Evolutionary conservation across 1,140 invertebrate species (phyloP).

Genomic region (Tribolium madens): DNA sequence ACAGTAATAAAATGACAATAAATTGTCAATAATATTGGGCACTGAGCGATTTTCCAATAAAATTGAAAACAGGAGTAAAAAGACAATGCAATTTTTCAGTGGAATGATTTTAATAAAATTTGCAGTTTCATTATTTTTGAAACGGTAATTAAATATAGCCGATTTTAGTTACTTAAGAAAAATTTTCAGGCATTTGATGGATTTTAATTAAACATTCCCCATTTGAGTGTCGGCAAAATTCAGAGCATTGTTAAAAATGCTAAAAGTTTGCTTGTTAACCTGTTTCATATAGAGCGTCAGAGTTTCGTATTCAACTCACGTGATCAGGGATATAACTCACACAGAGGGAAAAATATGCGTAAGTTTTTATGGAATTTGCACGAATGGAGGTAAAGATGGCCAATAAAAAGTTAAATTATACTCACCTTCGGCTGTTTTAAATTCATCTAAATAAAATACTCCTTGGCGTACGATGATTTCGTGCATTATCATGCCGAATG

Average conservation of each 20-base stretch:
- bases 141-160: no score
- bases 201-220: slow-evolving; percentile 25
- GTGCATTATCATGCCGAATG: slow-evolving; percentile 95
- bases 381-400: neutral
- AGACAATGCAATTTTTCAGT: neutral
- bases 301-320: slow-evolving; percentile 8
- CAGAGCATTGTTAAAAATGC: neutral
- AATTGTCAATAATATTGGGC: neutral
- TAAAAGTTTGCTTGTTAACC: slow-evolving; percentile 5
- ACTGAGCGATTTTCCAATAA: neutral
- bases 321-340: slow-evolving; percentile 14
- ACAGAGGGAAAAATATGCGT: slow-evolving; percentile 9
- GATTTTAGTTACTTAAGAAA: neutral
- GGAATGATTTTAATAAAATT: neutral
- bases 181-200: neutral
- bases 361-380: slow-evolving; percentile 16
- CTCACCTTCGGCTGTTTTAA: slow-evolving; percentile 58
- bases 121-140: no score
- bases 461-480: slow-evolving; percentile 91
- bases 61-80: neutral
- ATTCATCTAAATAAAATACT: slow-evolving; percentile 82
- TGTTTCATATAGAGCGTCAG: neutral
- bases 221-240: neutral
- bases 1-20: neutral
- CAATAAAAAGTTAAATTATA: slow-evolving; percentile 27